Evolutionary conservation across 2,888 invertebrate genomes (phyloP).

Genomic region (Incurvaria masculella): DNA sequence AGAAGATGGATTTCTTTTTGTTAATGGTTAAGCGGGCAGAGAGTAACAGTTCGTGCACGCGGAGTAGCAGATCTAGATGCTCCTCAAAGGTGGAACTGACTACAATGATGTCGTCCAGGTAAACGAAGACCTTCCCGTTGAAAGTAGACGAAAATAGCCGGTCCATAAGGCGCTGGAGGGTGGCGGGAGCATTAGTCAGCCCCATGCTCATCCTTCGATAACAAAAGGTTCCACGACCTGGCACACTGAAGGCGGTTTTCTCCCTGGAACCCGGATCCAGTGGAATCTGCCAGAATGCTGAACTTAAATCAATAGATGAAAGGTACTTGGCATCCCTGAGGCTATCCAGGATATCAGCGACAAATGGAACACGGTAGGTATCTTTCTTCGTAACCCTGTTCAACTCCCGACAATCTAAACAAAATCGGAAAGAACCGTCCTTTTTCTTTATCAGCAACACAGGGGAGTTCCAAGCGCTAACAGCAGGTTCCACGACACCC

Average conservation of each 20-base stretch:
- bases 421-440: not conserved
- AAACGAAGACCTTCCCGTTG: constrained; percentile 15
- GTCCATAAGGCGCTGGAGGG: constrained; percentile 19
- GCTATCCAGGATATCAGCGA: constrained; percentile 20
- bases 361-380: constrained; percentile 14
- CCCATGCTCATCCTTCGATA: constrained; percentile 16
- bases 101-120: constrained; percentile 18
- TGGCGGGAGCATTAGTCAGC: constrained; percentile 16
- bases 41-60: not conserved
- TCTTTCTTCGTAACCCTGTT: constrained; percentile 6
- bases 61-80: constrained; percentile 7
- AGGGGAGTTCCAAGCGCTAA: too few species aligned
- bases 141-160: constrained; percentile 12
- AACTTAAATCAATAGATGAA: constrained; percentile 15
- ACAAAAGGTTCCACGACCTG: constrained; percentile 13
- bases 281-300: constrained; percentile 11
- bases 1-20: constrained; percentile 12
- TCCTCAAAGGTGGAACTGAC: constrained; percentile 12
- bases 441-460: not conserved
- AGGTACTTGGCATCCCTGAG: constrained; percentile 18
- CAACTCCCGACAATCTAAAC: not conserved
- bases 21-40: constrained; percentile 16
- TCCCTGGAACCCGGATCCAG: not conserved
- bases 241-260: constrained; percentile 14
- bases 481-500: too few species aligned